Conservation (phyloP, 2,113 vertebrate species). For the Hypocryptadius cinnamomeus region DNA sequence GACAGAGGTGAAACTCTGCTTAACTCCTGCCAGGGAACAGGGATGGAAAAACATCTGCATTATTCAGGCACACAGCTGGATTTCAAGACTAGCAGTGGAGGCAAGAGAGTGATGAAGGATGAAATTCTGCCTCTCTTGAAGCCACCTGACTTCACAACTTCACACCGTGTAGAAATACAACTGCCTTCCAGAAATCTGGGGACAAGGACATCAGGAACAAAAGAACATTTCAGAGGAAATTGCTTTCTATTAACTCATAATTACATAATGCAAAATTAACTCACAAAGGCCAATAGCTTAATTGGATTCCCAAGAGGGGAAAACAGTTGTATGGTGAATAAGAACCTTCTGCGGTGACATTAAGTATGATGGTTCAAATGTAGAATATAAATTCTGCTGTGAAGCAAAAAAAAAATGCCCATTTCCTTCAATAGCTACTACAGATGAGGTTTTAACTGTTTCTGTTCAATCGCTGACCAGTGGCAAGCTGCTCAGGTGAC, state of each 20-base stretch:
- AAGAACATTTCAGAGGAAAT: slow-evolving; percentile 22
- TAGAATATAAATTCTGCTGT: neutral
- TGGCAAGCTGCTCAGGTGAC: neutral
- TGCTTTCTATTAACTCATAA: slow-evolving; percentile 51
- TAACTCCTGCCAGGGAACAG: neutral
- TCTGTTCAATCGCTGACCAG: neutral
- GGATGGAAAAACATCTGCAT: neutral
- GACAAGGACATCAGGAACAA: slow-evolving; percentile 23
- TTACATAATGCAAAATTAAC: slow-evolving; percentile 43
- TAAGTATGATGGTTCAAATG: neutral
- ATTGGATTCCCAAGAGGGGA: neutral
- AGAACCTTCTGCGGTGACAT: neutral
- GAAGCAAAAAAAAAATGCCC: neutral
- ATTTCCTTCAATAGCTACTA: neutral
- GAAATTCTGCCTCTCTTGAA: neutral
- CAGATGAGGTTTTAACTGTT: neutral
- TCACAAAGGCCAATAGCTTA: slow-evolving; percentile 16
- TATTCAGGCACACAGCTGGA: neutral
- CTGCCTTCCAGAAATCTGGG: neutral
- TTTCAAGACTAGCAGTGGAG: neutral
- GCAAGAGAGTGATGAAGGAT: neutral
- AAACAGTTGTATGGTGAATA: neutral
- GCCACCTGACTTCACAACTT: neutral
- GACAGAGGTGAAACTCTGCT: neutral
- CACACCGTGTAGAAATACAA: neutral